phyloP scores from a whole-genome alignment of 30 jellyfish, hydroid and myxozoan genomes.

The Catostylus mosaicus region DNA sequence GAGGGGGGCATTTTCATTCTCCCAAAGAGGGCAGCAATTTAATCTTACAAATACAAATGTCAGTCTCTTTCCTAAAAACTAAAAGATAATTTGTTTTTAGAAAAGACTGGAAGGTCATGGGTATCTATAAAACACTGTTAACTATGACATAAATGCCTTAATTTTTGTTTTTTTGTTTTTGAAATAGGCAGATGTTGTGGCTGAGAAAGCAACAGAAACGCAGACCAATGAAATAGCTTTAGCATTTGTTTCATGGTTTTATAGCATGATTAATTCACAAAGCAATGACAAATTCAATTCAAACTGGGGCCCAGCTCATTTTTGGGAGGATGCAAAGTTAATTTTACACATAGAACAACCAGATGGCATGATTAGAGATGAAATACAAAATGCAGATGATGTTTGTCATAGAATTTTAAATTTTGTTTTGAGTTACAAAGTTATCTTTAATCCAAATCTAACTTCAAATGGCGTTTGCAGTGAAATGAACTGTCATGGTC shows the following conservation, averaged over 20 bases:
- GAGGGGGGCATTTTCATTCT: too few species aligned
- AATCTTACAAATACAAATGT: too few species aligned
- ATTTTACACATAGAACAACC: slow-evolving; percentile 43
- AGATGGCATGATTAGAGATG: slow-evolving; percentile 24
- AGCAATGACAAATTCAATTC: not conserved
- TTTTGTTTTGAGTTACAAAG: not conserved
- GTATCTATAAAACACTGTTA: too few species aligned
- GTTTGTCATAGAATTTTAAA: slow-evolving; percentile 12
- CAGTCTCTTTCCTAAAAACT: too few species aligned
- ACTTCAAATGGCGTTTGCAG: slow-evolving; percentile 18
- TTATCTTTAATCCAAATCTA: slow-evolving; percentile 43
- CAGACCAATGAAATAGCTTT: slow-evolving; percentile 16
- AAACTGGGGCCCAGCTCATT: slow-evolving; percentile 34
- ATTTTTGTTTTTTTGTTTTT: not conserved
- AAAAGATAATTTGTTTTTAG: too few species aligned
- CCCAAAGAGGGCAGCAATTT: too few species aligned
- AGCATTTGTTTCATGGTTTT: slow-evolving; percentile 52
- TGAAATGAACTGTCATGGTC: slow-evolving; percentile 58
- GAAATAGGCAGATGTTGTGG: not conserved
- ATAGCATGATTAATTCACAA: slow-evolving; percentile 24
- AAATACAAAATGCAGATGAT: slow-evolving; percentile 20
- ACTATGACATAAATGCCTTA: not conserved
- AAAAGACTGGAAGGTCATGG: too few species aligned
- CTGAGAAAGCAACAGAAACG: slow-evolving; percentile 2
- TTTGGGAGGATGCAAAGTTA: slow-evolving; percentile 63